A percentile compares a stretch with the other conserved stretches of the same genome.
phyloP scores from a whole-genome alignment of 2,888 invertebrate genomes.

The Drosophila ezoana region DNA sequence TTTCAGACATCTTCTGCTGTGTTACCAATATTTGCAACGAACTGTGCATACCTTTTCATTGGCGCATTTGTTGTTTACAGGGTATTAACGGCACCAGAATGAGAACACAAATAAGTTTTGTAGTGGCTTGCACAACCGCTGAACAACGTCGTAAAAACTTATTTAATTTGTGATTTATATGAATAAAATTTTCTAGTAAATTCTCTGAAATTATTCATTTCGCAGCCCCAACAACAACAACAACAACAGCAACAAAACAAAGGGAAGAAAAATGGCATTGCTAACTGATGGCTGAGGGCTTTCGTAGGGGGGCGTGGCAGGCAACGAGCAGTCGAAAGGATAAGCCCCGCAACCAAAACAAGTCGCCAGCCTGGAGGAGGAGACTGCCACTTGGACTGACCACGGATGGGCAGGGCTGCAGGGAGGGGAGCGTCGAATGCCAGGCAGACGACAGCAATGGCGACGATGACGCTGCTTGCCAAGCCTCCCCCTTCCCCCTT shows the following conservation, averaged over 20 bases:
- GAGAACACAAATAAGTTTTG: conserved; percentile 75
- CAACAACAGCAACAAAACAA: conserved; percentile 43
- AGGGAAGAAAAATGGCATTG: conserved; percentile 62
- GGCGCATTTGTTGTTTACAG: conserved; percentile 2
- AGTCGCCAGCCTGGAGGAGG: conserved; percentile 30
- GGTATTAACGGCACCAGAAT: conserved; percentile 28
- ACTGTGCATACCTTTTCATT: background rate
- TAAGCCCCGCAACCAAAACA: conserved; percentile 55
- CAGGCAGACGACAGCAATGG: conserved; percentile 52
- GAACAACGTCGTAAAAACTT: conserved; percentile 79
- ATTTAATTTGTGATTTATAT: conserved; percentile 79
- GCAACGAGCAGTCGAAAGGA: conserved; percentile 50
- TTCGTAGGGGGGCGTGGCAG: background rate
- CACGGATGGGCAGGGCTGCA: background rate
- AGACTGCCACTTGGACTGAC: conserved; percentile 19
- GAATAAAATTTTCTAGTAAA: conserved; percentile 80
- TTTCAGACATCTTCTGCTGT: too few relatives aligned
- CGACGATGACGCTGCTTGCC: conserved; percentile 55
- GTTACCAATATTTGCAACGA: too few relatives aligned
- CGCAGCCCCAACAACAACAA: conserved; percentile 51
- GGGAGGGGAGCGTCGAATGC: conserved; percentile 2
- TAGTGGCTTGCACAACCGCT: conserved; percentile 74
- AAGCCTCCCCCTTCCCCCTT: background rate
- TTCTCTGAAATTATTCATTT: conserved; percentile 80
- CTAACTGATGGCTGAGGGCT: conserved; percentile 5